phyloP scores from a whole-genome alignment of 2,888 invertebrate species.

The Thereva nobilitata region DNA sequence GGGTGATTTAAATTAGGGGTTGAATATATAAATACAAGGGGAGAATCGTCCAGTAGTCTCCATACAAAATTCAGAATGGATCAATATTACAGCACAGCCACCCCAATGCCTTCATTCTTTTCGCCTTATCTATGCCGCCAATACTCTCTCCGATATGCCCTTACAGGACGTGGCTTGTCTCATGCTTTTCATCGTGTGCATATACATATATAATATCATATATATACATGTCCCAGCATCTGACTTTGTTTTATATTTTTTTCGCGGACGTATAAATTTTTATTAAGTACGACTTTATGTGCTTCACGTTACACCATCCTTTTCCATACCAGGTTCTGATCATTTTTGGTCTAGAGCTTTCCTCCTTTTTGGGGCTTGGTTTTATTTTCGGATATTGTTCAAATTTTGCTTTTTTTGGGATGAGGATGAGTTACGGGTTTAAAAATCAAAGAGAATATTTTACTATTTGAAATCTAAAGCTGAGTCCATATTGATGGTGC shows the following conservation, averaged over 20 bases:
- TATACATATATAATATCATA: neutral
- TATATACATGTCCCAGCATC: slow-evolving; percentile 16
- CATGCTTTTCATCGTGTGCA: slow-evolving; percentile 25
- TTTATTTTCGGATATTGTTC: slow-evolving; percentile 1
- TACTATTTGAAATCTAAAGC: too few relatives aligned
- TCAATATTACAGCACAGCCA: slow-evolving; percentile 32
- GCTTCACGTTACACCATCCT: slow-evolving; percentile 23
- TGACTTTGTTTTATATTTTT: slow-evolving; percentile 30
- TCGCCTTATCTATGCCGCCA: slow-evolving; percentile 28
- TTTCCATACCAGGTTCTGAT: neutral
- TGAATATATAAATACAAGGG: slow-evolving; percentile 35
- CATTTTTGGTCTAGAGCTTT: neutral
- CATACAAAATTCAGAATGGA: slow-evolving; percentile 36
- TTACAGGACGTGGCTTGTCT: slow-evolving; percentile 31
- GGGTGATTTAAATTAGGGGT: slow-evolving; percentile 35
- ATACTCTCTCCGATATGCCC: slow-evolving; percentile 6
- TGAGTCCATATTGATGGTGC: too few relatives aligned
- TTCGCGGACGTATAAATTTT: slow-evolving; percentile 35
- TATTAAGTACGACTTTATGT: slow-evolving; percentile 35
- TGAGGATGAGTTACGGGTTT: too few relatives aligned
- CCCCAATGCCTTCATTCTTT: neutral
- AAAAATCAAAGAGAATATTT: too few relatives aligned
- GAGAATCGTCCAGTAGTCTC: slow-evolving; percentile 29
- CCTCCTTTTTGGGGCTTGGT: slow-evolving; percentile 2
- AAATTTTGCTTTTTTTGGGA: neutral